A percentile compares a stretch with the other conserved stretches of the same genome.
Evolutionary conservation across 2,888 invertebrate species (phyloP).

Genomic region (Himalopsyche japonica): DNA sequence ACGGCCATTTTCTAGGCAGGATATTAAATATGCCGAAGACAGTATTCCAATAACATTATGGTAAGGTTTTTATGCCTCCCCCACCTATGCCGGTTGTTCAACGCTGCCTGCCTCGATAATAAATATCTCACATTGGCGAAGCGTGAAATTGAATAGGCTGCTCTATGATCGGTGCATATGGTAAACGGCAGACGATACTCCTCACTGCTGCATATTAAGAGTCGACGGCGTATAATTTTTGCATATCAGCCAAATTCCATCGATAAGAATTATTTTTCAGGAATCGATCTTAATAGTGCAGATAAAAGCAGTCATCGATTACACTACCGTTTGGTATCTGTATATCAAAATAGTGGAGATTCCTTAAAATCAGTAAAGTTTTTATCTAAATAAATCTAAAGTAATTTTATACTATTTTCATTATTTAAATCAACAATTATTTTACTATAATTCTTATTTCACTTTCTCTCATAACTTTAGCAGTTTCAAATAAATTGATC

Average conservation of each 20-base stretch:
- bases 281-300: too few relatives aligned
- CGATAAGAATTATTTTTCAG: background rate
- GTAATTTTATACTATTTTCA: too few relatives aligned
- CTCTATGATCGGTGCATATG: constrained; percentile 34
- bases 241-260: background rate
- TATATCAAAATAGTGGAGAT: too few relatives aligned
- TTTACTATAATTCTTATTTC: too few relatives aligned
- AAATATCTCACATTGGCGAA: constrained; percentile 39
- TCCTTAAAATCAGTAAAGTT: too few relatives aligned
- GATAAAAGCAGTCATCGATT: too few relatives aligned
- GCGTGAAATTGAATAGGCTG: constrained; percentile 41
- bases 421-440: too few relatives aligned
- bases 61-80: background rate
- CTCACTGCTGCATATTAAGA: background rate
- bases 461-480: too few relatives aligned
- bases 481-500: too few relatives aligned
- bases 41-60: background rate
- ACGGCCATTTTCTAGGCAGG: background rate
- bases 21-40: background rate
- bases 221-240: background rate
- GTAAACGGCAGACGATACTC: constrained; percentile 12
- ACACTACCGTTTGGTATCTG: too few relatives aligned
- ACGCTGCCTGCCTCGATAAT: constrained; percentile 19
- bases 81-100: background rate
- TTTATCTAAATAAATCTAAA: too few relatives aligned